A percentile compares a stretch with the other conserved stretches of the same genome.
Evolutionary conservation across 2,888 invertebrate species (phyloP).

Genomic region (Tipula lateralis): DNA sequence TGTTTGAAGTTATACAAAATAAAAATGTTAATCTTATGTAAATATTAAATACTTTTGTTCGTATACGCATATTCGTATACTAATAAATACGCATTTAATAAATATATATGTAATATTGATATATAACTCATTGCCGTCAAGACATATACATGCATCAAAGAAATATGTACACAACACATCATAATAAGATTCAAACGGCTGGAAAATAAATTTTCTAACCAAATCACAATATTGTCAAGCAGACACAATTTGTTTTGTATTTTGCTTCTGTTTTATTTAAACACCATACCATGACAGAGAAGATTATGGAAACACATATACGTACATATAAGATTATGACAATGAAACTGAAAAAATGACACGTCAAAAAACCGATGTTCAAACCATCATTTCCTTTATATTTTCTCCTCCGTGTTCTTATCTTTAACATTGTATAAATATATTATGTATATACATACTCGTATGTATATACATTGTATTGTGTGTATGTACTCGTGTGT

Average conservation of each 20-base stretch:
- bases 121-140: too few relatives aligned
- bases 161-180: background rate
- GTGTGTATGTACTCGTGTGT: background rate
- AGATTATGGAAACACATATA: background rate
- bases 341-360: background rate
- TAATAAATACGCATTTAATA: too few relatives aligned
- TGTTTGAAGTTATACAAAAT: too few relatives aligned
- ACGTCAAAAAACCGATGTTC: constrained; percentile 1
- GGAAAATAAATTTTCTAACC: constrained; percentile 6
- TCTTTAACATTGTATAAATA: background rate
- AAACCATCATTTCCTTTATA: background rate
- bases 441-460: background rate
- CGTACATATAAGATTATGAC: background rate
- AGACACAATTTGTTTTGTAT: background rate
- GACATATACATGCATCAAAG: background rate
- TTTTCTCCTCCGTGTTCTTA: background rate
- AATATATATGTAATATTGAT: too few relatives aligned
- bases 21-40: background rate
- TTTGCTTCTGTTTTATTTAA: background rate
- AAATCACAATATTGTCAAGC: background rate
- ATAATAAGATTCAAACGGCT: background rate
- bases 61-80: too few relatives aligned
- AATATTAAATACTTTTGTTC: too few relatives aligned
- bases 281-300: background rate
- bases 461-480: too few relatives aligned